Conservation (phyloP, 35 echinoderm and acorn worm genomes). For the Heliocidaris tuberculata region DNA sequence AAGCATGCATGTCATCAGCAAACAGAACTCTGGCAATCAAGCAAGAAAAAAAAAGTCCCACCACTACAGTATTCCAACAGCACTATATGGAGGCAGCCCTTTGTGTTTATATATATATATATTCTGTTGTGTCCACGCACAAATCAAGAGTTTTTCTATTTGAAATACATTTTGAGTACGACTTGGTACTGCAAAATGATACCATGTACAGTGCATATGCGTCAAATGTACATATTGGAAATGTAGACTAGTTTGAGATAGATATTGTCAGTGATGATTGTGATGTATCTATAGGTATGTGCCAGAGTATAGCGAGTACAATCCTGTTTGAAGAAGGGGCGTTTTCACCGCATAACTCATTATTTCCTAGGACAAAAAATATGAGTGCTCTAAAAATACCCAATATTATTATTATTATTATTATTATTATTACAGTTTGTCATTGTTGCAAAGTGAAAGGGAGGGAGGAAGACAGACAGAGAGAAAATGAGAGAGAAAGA, state of each 20-base stretch:
- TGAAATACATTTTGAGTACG: neutral
- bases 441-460: no score
- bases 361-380: no score
- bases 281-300: neutral
- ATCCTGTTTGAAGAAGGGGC: no score
- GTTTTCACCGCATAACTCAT: no score
- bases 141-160: neutral
- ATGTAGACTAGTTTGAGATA: neutral
- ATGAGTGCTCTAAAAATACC: no score
- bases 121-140: neutral
- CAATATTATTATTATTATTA: no score
- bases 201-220: constrained; percentile 34
- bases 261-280: neutral
- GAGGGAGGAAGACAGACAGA: neutral
- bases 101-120: neutral
- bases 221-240: constrained; percentile 23
- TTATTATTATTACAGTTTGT: no score
- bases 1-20: neutral
- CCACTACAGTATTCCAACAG: neutral
- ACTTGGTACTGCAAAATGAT: neutral
- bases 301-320: no score
- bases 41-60: neutral
- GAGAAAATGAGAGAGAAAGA: neutral
- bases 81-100: neutral
- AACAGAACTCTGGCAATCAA: neutral